Percentiles rank a stretch among this genome's conserved stretches.
phyloP scores from a whole-genome alignment of 2,113 vertebrate genomes.

The Guaruba guarouba region DNA sequence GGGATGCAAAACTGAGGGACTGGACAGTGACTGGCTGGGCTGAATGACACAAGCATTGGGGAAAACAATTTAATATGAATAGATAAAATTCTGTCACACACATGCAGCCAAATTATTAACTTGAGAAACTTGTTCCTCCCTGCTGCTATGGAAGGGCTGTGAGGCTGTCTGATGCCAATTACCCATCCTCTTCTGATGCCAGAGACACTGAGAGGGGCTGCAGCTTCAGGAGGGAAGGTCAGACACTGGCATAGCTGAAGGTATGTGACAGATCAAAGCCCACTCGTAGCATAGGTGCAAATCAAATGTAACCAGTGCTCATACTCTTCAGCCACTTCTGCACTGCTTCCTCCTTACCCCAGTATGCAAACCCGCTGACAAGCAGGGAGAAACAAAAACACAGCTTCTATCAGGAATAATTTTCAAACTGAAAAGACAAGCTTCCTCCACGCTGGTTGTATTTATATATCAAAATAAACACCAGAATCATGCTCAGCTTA shows the following conservation, averaged over 20 bases:
- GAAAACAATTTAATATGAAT: not conserved
- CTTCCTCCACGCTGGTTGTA: not conserved
- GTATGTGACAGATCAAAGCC: not conserved
- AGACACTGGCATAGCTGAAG: not conserved
- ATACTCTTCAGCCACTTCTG: not conserved
- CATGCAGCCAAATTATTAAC: not conserved
- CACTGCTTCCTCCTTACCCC: not conserved
- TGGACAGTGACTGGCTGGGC: not conserved
- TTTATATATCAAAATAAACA: not conserved
- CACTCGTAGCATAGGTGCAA: not conserved
- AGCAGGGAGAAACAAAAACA: not conserved
- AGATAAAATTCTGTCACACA: not conserved
- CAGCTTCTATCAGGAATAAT: not conserved
- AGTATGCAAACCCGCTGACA: not conserved
- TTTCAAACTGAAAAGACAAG: not conserved
- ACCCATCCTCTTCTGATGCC: not conserved
- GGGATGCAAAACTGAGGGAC: not conserved
- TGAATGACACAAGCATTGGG: not conserved
- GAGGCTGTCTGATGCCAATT: not conserved
- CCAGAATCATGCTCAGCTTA: not conserved
- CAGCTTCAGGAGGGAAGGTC: not conserved
- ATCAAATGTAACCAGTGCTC: not conserved
- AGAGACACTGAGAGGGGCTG: not conserved
- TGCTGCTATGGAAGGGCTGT: not conserved
- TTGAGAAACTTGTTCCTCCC: not conserved